These are phyloP conservation scores for Boloria selene DNA, from an alignment of 2,888 invertebrate species.

Conservation along the genomic window DNA sequence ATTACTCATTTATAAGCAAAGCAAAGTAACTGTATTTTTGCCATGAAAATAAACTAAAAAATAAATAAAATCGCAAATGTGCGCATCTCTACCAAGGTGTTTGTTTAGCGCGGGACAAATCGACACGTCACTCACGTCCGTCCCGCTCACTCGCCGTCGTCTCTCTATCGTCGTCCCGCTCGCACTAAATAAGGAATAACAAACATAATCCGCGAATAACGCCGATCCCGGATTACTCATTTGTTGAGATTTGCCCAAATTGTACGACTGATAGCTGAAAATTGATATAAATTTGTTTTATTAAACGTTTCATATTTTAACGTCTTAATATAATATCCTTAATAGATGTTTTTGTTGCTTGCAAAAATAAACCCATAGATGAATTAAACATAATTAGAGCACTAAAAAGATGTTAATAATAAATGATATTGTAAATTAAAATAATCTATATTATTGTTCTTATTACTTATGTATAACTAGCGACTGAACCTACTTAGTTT, in stretches of 20 bases:
- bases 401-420: no score
- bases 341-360: no score
- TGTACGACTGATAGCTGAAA: conserved; percentile 29
- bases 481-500: no score
- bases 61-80: conserved; percentile 28
- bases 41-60: not conserved
- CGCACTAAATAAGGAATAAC: conserved; percentile 54
- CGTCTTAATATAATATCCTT: no score
- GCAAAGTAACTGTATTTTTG: no score
- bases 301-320: not conserved
- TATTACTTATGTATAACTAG: no score
- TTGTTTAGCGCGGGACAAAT: conserved; percentile 61
- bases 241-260: conserved; percentile 39
- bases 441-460: no score
- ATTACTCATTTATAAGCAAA: no score
- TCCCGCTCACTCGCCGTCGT: conserved; percentile 44
- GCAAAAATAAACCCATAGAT: no score
- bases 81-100: conserved; percentile 47
- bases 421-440: no score
- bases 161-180: conserved; percentile 44
- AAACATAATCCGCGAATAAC: conserved; percentile 58
- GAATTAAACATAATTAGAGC: no score
- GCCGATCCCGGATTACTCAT: conserved; percentile 40
- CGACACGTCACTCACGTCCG: conserved; percentile 52
- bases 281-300: conserved; percentile 36